Evolutionary conservation across 2,797 vertebrate species (phyloP), one percentile per base, ranked within the genome.

Genomic region (Triplophysa bombifrons): DNA sequence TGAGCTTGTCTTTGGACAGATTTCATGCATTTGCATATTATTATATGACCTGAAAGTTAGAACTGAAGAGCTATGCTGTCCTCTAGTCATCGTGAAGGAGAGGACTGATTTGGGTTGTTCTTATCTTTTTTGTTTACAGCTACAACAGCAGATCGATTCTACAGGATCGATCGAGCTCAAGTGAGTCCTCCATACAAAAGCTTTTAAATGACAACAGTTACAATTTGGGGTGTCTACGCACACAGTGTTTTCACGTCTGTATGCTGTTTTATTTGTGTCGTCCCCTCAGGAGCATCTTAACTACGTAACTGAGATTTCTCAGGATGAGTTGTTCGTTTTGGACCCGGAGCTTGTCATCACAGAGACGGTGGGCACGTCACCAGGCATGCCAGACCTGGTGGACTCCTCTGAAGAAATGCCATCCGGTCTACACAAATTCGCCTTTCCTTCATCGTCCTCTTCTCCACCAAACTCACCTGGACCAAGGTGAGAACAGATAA

Each of bases 251-350:
- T 46, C 4, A 73, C 46, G 46, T 51, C 20, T 67, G 55, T 67
- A 7, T 46, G 19, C 4, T 58, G n/a, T 60, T 69, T 50, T 78
- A 4, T 78, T 4, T 58, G 19, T n/a, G 34, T 85, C 4, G 78
- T n/a, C 2, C 75, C 25, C 80, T 71, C 88, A 96, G 95, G 95
- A 96, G 63, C 95, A 96, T 85, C 92, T 96, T 80, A 95, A 96
- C 89, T 96, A 94, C 9, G 94, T 98, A 87, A 96, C 96, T 0
- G 97, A 99, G 90, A 98, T 98, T 66, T 96, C 95, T 64, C 95
- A 96, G 91, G 97, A 98, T 0, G 95, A 98, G 82, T 93, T 99
- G 13, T 99, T 95, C 83, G 94, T 98, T 89, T 90, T 98, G 90
- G 97, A 98, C 87, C 97, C 96, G 0, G 96, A 98, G 90, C 91